Evolutionary conservation across 2,113 vertebrate genomes (phyloP), one percentile per base, ranked within the genome.

Genomic region (Xenopus laevis): DNA sequence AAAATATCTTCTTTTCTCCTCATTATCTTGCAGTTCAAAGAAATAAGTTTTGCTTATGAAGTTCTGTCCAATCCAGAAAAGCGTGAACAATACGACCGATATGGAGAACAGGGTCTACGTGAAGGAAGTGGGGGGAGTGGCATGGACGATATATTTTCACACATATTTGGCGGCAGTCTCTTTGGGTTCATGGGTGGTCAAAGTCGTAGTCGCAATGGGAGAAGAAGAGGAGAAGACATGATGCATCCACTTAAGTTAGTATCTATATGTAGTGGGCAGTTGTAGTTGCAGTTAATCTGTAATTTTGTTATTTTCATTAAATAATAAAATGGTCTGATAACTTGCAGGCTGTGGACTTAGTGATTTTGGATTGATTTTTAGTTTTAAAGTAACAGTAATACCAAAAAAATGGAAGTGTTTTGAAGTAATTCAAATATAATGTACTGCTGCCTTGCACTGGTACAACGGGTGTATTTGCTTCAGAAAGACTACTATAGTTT

Each of bases 121-220:
- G 97, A 99, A 91, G 97, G 97, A 6, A 96, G 97, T 0, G 92
- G 96, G 0, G 95, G 95, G 11, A 90, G 97, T 13, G 93, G 93
- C 10, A 98, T 99, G 97, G 97, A 99, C 53, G 97, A 99, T 78
- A 98, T 99, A 83, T 99, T 99, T 89, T 99, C 97, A 60, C 97
- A 99, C 80, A 99, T 99, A 84, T 99, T 99, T 85, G 96, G 97
- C 10, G 97, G 97, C 76, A 95, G 97, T 77, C 92, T 99, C 60
- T 99, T 99, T 65, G 94, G 96, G 64, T 99, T 99, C 83, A 98
- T 99, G 96, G 95, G 96, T 33, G 94, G 94, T 64, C 96, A 98
- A 78, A 94, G 91, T 69, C 92, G 96, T 81, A 96, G 91, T 88
- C 95, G 93, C 68, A 98, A 97, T 70, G 97, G 96, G 30, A 92